Conservation (phyloP, 2,797 vertebrate genomes). For the Amniataba percoides region DNA sequence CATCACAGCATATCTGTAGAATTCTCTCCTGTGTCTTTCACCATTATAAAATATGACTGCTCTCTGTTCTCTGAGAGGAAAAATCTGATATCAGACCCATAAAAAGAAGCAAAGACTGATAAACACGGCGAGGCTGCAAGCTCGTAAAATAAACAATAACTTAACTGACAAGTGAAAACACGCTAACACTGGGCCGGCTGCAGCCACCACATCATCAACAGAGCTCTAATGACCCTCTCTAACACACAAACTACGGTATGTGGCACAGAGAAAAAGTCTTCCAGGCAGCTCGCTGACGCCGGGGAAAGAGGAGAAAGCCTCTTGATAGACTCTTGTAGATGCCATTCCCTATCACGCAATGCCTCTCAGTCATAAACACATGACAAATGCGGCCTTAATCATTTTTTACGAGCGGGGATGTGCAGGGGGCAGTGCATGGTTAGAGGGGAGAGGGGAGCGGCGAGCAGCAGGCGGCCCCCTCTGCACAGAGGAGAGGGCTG, state of each 20-base stretch:
- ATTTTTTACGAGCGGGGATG: constrained; percentile 99
- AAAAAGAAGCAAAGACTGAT: constrained; percentile 48
- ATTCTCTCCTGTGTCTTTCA: constrained; percentile 54
- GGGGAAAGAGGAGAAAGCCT: constrained; percentile 85
- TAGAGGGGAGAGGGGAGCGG: constrained; percentile 94
- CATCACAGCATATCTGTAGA: constrained; percentile 59
- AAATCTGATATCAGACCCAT: constrained; percentile 58
- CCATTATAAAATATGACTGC: constrained; percentile 40
- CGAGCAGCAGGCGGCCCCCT: constrained; percentile 88
- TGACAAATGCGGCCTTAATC: constrained; percentile 99
- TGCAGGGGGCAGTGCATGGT: constrained; percentile 96
- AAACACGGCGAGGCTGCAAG: constrained; percentile 19
- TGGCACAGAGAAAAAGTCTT: constrained; percentile 81
- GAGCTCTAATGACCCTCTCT: constrained; percentile 83
- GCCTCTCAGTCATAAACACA: constrained; percentile 98
- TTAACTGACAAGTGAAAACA: constrained; percentile 63
- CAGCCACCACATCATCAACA: constrained; percentile 76
- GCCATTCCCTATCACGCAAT: constrained; percentile 95
- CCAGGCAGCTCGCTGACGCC: constrained; percentile 68
- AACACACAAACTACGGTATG: constrained; percentile 81
- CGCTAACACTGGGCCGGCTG: constrained; percentile 44
- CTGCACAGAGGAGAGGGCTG: constrained; percentile 93
- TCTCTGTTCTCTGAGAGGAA: constrained; percentile 47
- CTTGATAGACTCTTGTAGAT: constrained; percentile 91
- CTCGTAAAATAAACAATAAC: constrained; percentile 62